phyloP scores from a whole-genome alignment of 2,888 invertebrate species.

The Lithophane semibrunnea region DNA sequence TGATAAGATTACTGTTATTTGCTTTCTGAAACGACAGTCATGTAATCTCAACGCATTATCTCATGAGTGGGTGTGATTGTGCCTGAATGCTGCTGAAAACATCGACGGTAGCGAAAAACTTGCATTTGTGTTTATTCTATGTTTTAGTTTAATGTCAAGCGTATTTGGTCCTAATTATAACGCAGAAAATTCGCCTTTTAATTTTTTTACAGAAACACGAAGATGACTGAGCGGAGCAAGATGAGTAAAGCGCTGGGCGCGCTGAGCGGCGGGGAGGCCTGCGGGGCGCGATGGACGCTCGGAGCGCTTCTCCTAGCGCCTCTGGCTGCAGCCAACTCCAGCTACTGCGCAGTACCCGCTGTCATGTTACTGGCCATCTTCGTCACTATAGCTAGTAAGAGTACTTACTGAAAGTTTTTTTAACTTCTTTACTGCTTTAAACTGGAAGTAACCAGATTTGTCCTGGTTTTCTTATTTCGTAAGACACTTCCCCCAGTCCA shows the following conservation, averaged over 20 bases:
- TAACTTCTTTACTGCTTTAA: neutral
- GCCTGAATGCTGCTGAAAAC: constrained; percentile 14
- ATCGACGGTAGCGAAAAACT: neutral
- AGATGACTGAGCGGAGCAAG: constrained; percentile 76
- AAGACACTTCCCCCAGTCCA: neutral
- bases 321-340: constrained; percentile 91
- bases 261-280: constrained; percentile 82
- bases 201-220: constrained; percentile 51
- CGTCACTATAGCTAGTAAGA: constrained; percentile 89
- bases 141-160: neutral
- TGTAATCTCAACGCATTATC: constrained; percentile 52
- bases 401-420: neutral
- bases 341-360: constrained; percentile 90
- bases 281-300: constrained; percentile 90
- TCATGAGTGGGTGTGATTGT: constrained; percentile 14
- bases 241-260: constrained; percentile 78
- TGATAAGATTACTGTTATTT: constrained; percentile 59
- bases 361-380: constrained; percentile 88
- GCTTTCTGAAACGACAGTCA: constrained; percentile 43
- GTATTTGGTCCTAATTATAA: neutral
- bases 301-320: constrained; percentile 91
- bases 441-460: neutral
- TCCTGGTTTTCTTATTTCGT: neutral
- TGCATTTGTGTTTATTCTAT: neutral
- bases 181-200: neutral